Conservation (phyloP, 92 coral and sea anemone species). For the Siderastrea siderea region DNA sequence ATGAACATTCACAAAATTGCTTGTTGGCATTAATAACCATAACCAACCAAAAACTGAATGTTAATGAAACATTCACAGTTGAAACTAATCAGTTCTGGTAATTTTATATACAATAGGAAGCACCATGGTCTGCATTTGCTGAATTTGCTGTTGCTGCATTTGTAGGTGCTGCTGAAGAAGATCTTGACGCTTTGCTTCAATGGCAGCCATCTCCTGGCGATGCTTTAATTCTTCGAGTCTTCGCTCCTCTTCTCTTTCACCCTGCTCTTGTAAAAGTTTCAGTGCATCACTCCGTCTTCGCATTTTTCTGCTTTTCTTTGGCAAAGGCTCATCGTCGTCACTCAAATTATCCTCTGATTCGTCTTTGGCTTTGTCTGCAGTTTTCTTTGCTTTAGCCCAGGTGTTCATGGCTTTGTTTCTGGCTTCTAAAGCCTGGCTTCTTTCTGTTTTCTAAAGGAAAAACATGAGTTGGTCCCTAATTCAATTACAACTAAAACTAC, state of each 20-base stretch:
- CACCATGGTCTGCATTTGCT: conserved; percentile 17
- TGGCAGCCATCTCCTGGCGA: conserved; percentile 25
- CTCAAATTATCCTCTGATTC: neutral
- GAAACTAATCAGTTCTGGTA: too few species aligned
- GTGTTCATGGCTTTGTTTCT: conserved; percentile 65
- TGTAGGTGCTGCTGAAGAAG: conserved; percentile 45
- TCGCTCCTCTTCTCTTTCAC: conserved; percentile 37
- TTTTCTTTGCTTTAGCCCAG: conserved; percentile 47
- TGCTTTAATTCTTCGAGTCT: conserved; percentile 43
- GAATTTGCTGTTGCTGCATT: conserved; percentile 40
- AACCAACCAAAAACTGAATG: neutral
- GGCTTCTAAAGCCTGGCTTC: conserved; percentile 40
- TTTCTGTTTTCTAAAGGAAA: conserved; percentile 32
- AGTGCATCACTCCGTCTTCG: conserved; percentile 57
- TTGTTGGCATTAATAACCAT: neutral
- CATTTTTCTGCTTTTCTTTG: conserved; percentile 34
- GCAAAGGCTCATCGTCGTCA: conserved; percentile 8
- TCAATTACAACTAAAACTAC: neutral
- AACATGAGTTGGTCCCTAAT: neutral
- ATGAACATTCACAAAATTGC: too few species aligned
- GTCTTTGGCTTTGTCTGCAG: neutral
- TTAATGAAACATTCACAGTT: neutral
- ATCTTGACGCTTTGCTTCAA: conserved; percentile 39
- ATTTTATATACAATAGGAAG: neutral
- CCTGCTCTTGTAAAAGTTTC: conserved; percentile 31